These are phyloP conservation scores for Cettia cetti DNA, from an alignment of 2,113 vertebrate genomes.

Conservation along the genomic window DNA sequence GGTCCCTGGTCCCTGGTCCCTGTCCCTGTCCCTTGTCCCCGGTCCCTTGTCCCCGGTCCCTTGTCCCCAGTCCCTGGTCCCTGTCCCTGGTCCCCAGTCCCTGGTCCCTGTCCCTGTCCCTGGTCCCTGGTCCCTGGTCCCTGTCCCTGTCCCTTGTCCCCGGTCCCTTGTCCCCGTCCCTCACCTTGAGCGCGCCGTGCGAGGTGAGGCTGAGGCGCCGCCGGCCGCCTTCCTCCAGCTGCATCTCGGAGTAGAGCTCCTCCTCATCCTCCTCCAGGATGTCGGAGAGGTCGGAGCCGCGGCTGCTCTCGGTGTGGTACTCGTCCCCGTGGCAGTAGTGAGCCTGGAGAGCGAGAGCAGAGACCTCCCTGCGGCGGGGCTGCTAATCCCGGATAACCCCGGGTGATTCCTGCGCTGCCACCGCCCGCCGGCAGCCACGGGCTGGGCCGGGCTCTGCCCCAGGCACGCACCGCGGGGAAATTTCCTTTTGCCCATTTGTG, in stretches of 20 bases:
- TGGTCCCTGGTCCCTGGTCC: too few relatives aligned
- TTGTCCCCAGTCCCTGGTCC: too few relatives aligned
- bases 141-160: too few relatives aligned
- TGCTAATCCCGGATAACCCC: not conserved
- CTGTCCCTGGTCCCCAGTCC: too few relatives aligned
- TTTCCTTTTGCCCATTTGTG: not conserved
- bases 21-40: too few relatives aligned
- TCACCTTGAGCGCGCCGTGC: slow-evolving; percentile 93
- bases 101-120: too few relatives aligned
- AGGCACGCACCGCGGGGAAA: fast-evolving
- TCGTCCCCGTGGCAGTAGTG: slow-evolving; percentile 91
- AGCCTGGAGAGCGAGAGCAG: slow-evolving; percentile 54
- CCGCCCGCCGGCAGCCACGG: not conserved
- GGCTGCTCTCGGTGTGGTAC: slow-evolving; percentile 95
- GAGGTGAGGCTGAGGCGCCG: slow-evolving; percentile 85
- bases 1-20: too few relatives aligned
- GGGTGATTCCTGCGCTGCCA: not conserved
- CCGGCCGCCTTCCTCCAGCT: slow-evolving; percentile 88
- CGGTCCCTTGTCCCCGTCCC: too few relatives aligned
- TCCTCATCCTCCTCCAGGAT: slow-evolving; percentile 99
- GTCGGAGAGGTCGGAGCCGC: slow-evolving; percentile 94
- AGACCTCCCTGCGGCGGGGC: not conserved
- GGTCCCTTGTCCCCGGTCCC: too few relatives aligned
- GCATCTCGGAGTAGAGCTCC: slow-evolving; percentile 95
- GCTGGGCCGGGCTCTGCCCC: not conserved